phyloP scores from a whole-genome alignment of 2,797 vertebrate genomes.

The Gymnoscopelus braueri region DNA sequence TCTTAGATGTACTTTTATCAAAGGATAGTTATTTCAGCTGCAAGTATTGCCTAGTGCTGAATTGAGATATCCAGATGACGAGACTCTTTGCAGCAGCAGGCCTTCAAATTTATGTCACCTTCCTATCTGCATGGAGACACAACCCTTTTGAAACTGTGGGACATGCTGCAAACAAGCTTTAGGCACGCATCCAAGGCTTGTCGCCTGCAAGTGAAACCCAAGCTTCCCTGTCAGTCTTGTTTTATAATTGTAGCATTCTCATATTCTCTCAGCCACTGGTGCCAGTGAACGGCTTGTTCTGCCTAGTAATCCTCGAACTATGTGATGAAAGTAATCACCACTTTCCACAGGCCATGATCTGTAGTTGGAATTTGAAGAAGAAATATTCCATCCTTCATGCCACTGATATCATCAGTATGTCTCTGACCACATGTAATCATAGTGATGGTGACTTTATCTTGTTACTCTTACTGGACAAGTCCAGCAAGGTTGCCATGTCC shows the following conservation, averaged over 20 bases:
- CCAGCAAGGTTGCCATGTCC: slow-evolving; percentile 35
- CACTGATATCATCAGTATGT: slow-evolving; percentile 10
- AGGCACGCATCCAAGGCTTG: slow-evolving; percentile 38
- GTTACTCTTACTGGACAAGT: slow-evolving; percentile 55
- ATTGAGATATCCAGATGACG: not conserved
- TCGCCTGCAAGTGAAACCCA: slow-evolving; percentile 52
- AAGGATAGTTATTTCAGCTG: not conserved
- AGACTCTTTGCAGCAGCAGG: not conserved
- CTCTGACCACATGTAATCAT: slow-evolving; percentile 51
- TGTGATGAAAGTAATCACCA: slow-evolving; percentile 47
- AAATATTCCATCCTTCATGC: not conserved
- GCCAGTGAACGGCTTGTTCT: slow-evolving; percentile 9
- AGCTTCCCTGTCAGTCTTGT: slow-evolving; percentile 46
- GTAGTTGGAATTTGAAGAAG: not conserved
- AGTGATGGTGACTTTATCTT: slow-evolving; percentile 61
- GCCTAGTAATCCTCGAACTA: slow-evolving; percentile 37
- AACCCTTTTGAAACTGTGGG: slow-evolving; percentile 33
- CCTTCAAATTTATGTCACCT: slow-evolving; percentile 10
- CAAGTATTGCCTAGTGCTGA: not conserved
- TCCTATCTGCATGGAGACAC: slow-evolving; percentile 10
- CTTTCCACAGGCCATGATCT: slow-evolving; percentile 26
- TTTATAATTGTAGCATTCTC: slow-evolving; percentile 67
- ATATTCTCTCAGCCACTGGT: slow-evolving; percentile 52
- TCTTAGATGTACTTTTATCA: no score
- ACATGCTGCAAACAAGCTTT: slow-evolving; percentile 49